Base-by-base conservation (phyloP, 2,888 invertebrate species). In the Thecophora atra region DNA sequence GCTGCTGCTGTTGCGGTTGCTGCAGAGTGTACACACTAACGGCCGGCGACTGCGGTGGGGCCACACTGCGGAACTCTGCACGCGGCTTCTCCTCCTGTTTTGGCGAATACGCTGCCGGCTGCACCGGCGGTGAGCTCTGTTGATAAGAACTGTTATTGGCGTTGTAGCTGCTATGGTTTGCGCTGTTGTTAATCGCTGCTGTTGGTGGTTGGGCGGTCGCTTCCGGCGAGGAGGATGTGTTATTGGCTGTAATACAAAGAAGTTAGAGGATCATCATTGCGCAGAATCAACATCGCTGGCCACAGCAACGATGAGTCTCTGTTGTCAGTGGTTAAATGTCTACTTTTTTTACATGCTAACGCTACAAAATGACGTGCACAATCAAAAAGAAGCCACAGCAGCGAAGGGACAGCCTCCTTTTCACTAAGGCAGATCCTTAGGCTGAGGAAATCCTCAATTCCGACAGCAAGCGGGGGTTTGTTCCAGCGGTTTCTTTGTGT, bases 51-150 rank as follows among this genome's bases (percentile, higher is more conserved):
- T 81, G 82, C 64, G 83, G 81, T 78, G 85, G 78, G 19, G 82
- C 75, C 72, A 84, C 84, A 63, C 83, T 83, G 60, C 84, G 84
- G 76, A 83, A 84, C 77, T 83, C 81, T 71, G 78, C 77, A 11
- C 77, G 76, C 64, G 78, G 78, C 65, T 81, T 80, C 56, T 78
- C 71, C 74, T 77, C 71, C 17, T 64, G 74, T 67, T 70, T 37
- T 74, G 73, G 54, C 37, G 71, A n/a, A 24, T 58, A 54, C 42
- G 72, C 11, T 63, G 72, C 11, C 58, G 67, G 70, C 11, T 64
- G 74, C 56, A 51, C 54, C 26, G 78, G 79, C 66, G 79, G 79
- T 74, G 78, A 75, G 63, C 77, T 65, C 64, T 76, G 76, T 28
- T 74, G 72, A 58, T 75, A 74, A 71, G 70, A 69, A 73, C 67